Evolutionary conservation across 2,113 vertebrate species (phyloP).

Genomic region (Amphiprion ocellaris): DNA sequence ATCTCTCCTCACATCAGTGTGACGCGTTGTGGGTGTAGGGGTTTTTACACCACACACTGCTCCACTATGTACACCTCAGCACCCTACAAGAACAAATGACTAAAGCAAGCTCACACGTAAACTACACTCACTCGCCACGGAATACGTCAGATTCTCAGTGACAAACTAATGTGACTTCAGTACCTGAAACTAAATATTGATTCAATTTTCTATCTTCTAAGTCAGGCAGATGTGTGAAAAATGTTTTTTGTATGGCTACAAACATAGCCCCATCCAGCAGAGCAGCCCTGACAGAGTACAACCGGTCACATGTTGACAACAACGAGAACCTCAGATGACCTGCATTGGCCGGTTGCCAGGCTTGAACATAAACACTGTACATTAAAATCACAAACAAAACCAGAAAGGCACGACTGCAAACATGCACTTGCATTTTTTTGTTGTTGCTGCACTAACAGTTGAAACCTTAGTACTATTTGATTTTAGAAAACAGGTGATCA

Average conservation of each 20-base stretch:
- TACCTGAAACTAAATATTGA: neutral
- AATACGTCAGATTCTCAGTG: neutral
- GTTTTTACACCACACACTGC: constrained; percentile 46
- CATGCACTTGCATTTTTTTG: neutral
- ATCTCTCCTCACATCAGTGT: constrained; percentile 29
- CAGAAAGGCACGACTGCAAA: neutral
- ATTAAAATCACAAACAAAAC: constrained; percentile 10
- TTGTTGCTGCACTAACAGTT: neutral
- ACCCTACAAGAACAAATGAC: constrained; percentile 49
- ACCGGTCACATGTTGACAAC: neutral
- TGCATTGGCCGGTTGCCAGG: neutral
- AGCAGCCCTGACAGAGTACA: neutral
- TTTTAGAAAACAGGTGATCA: constrained; percentile 13
- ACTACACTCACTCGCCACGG: neutral
- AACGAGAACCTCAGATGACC: neutral
- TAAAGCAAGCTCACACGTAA: constrained; percentile 26
- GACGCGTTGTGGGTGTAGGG: constrained; percentile 31
- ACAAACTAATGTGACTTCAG: neutral
- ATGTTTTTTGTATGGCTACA: too few species aligned
- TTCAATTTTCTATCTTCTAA: neutral
- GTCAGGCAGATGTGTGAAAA: too few species aligned
- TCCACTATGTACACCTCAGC: constrained; percentile 46
- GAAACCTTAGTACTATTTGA: neutral
- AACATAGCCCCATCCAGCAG: too few species aligned
- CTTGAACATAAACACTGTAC: neutral